Evolutionary conservation across 2,797 vertebrate genomes (phyloP).

Genomic region (Poeciliopsis infans): DNA sequence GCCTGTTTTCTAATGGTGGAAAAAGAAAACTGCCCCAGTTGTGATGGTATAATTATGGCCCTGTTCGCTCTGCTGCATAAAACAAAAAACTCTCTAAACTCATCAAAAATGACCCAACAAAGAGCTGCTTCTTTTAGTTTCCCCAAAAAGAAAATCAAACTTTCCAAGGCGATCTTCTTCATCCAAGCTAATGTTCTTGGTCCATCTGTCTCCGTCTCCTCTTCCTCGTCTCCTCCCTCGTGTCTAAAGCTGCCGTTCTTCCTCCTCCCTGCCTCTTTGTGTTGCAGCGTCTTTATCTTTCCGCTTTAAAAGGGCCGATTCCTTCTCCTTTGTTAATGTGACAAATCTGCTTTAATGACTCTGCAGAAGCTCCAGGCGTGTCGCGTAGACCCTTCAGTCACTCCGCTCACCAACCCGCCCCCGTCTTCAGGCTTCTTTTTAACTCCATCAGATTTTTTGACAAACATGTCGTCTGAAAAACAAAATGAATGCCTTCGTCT

Average conservation of each 20-base stretch:
- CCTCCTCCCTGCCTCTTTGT: slow-evolving; percentile 46
- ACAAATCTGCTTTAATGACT: slow-evolving; percentile 81
- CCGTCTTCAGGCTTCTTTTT: slow-evolving; percentile 56
- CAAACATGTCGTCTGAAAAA: slow-evolving; percentile 66
- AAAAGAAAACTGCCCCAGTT: neutral
- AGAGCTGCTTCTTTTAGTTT: neutral
- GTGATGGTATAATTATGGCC: neutral
- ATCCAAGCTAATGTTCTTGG: slow-evolving; percentile 25
- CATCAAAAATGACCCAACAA: neutral
- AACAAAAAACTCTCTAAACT: neutral
- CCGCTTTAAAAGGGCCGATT: slow-evolving; percentile 60
- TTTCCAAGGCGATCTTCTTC: slow-evolving; percentile 9
- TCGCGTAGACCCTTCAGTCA: slow-evolving; percentile 66
- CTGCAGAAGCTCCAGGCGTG: slow-evolving; percentile 69
- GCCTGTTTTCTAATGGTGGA: neutral
- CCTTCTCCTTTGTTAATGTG: slow-evolving; percentile 82
- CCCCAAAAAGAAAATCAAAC: neutral
- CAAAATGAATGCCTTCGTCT: slow-evolving; percentile 62
- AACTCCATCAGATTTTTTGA: slow-evolving; percentile 54
- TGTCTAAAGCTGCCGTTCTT: slow-evolving; percentile 36
- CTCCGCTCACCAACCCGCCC: slow-evolving; percentile 60
- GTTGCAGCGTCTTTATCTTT: slow-evolving; percentile 56
- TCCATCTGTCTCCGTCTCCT: slow-evolving; percentile 1
- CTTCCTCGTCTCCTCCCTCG: slow-evolving; percentile 28
- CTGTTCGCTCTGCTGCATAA: neutral